Base-by-base conservation (phyloP, 2,113 vertebrate species). In the Melanotaenia duboulayi region DNA sequence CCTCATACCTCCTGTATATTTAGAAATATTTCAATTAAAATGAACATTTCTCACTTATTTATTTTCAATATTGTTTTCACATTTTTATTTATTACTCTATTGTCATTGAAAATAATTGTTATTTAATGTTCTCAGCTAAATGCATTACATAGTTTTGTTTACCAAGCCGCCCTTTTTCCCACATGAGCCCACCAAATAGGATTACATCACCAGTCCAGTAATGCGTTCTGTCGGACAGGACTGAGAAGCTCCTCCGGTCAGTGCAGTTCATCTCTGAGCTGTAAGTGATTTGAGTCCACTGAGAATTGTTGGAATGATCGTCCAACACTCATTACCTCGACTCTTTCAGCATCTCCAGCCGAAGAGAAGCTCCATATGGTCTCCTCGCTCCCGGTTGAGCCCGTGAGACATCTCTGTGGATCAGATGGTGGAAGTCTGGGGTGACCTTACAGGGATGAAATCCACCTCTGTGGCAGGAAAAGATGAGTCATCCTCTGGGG, bases 261-360 rank as follows among this genome's bases (percentile, higher is more conserved):
- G 49, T 66, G 40, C 44, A 44, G 62, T 48, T 70, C 60, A 60
- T 71, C 61, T 14, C 49, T 81, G 65, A 65, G 66, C 61, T 65
- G 52, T 67, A 28, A 4, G 13, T 39, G 57, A 51, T 51, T 56
- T 10, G 24, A 25, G 67, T 12, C 66, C 44, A 7, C 72, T 54
- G 63, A 63, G 73, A 81, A 25, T 48, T 24, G 71, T 71, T 48
- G 65, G 68, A 72, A 52, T 23, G 11, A 50, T 23, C n/a, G 57
- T 4, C 23, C 1, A 13, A 28, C 12, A 54, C 42, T 74, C 39
- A 65, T 65, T 48, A 46, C 59, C 63, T 52, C 16, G 19, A 25
- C 39, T 60, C 17, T 49, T 23, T 73, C 69, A 62, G 44, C 51
- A n/a, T 51, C 58, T 59, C 37, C 25, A 14, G 52, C 65, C 23